A percentile compares a stretch with the other conserved stretches of the same genome.
Conservation (phyloP, 2,888 invertebrate genomes). For the Pterostichus niger region DNA sequence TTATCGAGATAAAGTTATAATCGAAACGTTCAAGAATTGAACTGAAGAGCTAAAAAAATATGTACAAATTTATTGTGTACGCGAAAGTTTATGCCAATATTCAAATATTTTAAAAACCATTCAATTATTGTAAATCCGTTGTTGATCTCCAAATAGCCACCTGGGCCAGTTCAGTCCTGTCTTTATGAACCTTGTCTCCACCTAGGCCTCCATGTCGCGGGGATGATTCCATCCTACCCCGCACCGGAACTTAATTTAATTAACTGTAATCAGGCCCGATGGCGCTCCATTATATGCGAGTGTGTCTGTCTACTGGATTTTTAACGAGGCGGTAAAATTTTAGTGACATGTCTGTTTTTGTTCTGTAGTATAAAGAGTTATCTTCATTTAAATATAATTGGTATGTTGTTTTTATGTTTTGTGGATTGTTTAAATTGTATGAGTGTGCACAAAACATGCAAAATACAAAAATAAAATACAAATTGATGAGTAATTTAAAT, state of each 20-base stretch:
- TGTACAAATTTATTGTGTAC: no score
- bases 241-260: conserved; percentile 53
- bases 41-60: no score
- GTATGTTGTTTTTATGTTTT: neutral
- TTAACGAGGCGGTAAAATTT: conserved; percentile 33
- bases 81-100: no score
- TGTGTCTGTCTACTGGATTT: neutral
- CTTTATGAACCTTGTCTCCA: neutral
- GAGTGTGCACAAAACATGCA: neutral
- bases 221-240: neutral
- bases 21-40: no score
- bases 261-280: conserved; percentile 49
- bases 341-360: conserved; percentile 14
- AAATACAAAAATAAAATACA: neutral
- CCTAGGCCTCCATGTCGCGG: neutral
- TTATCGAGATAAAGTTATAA: no score
- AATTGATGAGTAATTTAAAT: neutral
- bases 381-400: conserved; percentile 14
- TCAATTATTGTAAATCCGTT: no score
- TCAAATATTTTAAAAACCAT: no score
- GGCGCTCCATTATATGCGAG: conserved; percentile 22
- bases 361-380: neutral
- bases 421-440: neutral
- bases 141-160: no score
- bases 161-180: no score